These are phyloP conservation scores for Scaptomyza flava DNA, from an alignment of 2,888 invertebrate genomes.

Conservation along the genomic window DNA sequence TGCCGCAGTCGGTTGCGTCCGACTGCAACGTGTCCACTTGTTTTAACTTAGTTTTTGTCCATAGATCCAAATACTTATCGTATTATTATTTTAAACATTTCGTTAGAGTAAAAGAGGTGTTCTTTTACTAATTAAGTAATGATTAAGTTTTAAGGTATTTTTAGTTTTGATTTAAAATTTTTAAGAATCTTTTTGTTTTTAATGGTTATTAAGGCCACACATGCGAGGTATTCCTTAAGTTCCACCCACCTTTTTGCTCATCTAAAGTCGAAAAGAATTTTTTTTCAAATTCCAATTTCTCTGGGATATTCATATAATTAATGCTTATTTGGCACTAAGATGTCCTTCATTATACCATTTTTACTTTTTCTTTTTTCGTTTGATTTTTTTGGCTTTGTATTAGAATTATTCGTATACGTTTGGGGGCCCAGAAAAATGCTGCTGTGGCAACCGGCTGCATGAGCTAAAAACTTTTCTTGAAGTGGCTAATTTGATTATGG, in stretches of 20 bases:
- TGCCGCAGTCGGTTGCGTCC: too few species aligned
- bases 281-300: background rate
- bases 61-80: too few species aligned
- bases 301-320: background rate
- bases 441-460: slow-evolving; percentile 45
- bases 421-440: slow-evolving; percentile 10
- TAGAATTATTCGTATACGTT: slow-evolving; percentile 24
- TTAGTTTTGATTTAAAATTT: background rate
- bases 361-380: background rate
- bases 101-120: background rate
- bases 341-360: background rate
- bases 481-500: slow-evolving; percentile 73
- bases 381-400: background rate
- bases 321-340: background rate
- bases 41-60: too few species aligned
- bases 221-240: background rate
- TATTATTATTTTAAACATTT: too few species aligned
- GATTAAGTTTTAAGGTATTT: too few species aligned
- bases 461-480: slow-evolving; percentile 52
- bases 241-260: background rate
- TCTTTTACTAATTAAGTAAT: background rate
- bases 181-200: background rate
- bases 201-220: background rate
- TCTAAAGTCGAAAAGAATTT: too few species aligned
- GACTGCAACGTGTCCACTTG: too few species aligned